These are phyloP conservation scores for Tylochromis polylepis DNA, from an alignment of 2,113 vertebrate species.

Conservation along the genomic window DNA sequence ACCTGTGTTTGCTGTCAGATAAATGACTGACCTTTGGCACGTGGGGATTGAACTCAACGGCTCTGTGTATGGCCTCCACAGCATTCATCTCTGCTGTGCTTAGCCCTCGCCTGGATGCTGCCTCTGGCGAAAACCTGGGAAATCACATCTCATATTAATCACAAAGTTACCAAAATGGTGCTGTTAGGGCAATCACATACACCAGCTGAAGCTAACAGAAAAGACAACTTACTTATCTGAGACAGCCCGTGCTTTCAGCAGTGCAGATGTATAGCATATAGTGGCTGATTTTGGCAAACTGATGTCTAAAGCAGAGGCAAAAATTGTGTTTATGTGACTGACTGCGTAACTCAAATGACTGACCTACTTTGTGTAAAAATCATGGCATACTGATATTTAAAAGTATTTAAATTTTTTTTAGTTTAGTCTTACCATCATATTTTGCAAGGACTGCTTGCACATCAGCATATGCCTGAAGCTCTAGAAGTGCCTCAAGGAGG, in stretches of 20 bases:
- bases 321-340: neutral
- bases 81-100: constrained; percentile 98
- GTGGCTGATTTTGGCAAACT: constrained; percentile 98
- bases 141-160: neutral
- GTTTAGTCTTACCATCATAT: constrained; percentile 85
- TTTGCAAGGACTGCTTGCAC: constrained; percentile 97
- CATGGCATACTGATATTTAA: neutral
- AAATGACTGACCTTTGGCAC: constrained; percentile 90
- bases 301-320: constrained; percentile 79
- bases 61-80: constrained; percentile 99
- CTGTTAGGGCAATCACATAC: neutral
- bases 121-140: constrained; percentile 93
- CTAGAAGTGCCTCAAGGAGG: constrained; percentile 92
- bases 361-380: neutral
- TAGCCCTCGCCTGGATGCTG: constrained; percentile 93
- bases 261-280: constrained; percentile 98
- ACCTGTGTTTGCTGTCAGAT: neutral
- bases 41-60: constrained; percentile 99
- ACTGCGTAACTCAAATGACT: neutral
- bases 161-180: neutral
- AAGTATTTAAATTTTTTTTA: neutral
- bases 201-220: rapidly evolving
- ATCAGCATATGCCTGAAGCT: constrained; percentile 96
- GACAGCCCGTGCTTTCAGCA: constrained; percentile 96
- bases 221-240: constrained; percentile 89